A percentile compares a stretch with the other conserved stretches of the same genome.
phyloP scores from a whole-genome alignment of 2,797 vertebrate genomes.

The Danio albolineatus region DNA sequence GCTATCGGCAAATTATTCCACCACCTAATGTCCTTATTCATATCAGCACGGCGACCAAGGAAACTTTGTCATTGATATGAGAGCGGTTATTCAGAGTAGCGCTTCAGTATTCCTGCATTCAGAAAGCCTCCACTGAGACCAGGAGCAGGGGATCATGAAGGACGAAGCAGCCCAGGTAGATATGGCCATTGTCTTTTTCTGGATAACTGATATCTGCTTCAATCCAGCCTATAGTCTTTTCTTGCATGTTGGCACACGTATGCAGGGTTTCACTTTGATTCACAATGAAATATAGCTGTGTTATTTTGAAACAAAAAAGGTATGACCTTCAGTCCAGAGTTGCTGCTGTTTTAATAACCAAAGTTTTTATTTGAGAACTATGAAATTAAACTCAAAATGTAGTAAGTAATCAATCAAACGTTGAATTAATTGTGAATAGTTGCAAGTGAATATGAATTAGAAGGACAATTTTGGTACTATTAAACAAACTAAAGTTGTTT shows the following conservation, averaged over 20 bases:
- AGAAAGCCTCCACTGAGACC: conserved; percentile 40
- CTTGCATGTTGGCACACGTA: not conserved
- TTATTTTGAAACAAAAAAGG: not conserved
- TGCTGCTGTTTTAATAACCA: no score
- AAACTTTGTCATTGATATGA: conserved; percentile 64
- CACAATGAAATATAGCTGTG: not conserved
- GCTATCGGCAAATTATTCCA: conserved; percentile 76
- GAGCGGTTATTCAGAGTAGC: conserved; percentile 53
- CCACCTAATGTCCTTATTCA: conserved; percentile 76
- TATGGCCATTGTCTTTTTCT: conserved; percentile 2
- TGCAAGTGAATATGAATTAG: no score
- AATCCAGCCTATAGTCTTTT: conserved; percentile 14
- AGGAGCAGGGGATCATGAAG: conserved; percentile 33
- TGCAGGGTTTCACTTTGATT: not conserved
- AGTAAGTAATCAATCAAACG: no score
- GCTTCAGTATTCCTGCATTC: conserved; percentile 42
- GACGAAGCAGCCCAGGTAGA: conserved; percentile 43
- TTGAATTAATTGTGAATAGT: no score
- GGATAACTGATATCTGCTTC: conserved; percentile 18
- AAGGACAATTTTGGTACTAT: not conserved
- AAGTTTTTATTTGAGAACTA: no score
- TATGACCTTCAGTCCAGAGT: not conserved
- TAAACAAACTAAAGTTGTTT: not conserved
- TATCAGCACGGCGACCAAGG: conserved; percentile 67
- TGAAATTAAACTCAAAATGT: no score